Percentiles rank a stretch among this genome's conserved stretches.
These are phyloP conservation scores for Zoanthus sansibaricus DNA, from an alignment of 92 coral and sea anemone genomes.

Conservation along the genomic window DNA sequence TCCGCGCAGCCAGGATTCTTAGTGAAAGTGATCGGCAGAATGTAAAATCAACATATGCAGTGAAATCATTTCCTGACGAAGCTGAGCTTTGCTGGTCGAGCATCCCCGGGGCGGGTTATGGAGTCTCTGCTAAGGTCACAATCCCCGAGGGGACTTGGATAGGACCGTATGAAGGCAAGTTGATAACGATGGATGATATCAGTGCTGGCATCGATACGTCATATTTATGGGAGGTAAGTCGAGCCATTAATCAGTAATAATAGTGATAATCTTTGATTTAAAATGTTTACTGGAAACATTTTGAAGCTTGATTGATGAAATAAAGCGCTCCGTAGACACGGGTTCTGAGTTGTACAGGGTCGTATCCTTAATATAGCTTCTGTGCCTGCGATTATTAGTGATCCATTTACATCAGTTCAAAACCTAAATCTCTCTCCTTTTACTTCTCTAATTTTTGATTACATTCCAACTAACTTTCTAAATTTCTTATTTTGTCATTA, in stretches of 20 bases:
- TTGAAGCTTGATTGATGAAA: no score
- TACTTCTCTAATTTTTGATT: no score
- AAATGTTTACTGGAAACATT: no score
- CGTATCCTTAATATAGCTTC: no score
- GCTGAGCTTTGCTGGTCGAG: constrained; percentile 91
- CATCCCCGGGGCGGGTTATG: constrained; percentile 88
- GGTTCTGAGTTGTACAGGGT: no score
- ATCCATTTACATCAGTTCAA: no score
- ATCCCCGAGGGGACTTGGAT: constrained; percentile 99
- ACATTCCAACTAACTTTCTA: no score
- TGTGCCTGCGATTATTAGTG: no score
- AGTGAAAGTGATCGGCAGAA: constrained; percentile 20
- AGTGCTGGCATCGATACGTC: constrained; percentile 75
- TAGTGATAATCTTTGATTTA: not conserved
- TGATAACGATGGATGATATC: constrained; percentile 69
- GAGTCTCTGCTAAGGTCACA: constrained; percentile 84
- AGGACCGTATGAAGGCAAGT: constrained; percentile 95
- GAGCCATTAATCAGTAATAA: no score
- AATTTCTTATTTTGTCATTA: no score
- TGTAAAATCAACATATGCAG: constrained; percentile 60
- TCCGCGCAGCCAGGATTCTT: not conserved
- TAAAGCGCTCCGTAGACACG: no score
- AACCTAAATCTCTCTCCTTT: no score
- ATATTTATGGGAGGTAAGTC: constrained; percentile 96
- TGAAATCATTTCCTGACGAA: constrained; percentile 89